phyloP scores from a whole-genome alignment of 2,113 vertebrate species.

The Passer montanus region DNA sequence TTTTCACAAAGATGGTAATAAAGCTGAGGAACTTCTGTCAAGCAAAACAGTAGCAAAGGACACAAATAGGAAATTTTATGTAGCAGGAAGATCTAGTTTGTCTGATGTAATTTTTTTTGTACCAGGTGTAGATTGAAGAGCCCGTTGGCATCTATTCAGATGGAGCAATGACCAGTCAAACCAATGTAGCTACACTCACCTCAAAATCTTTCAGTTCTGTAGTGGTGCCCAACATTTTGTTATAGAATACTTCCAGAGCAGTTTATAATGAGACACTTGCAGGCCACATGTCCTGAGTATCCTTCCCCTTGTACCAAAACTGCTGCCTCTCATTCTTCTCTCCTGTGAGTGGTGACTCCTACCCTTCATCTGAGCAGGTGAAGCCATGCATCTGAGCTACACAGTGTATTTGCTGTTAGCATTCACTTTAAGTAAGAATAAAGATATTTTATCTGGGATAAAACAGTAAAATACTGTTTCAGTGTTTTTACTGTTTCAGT shows the following conservation, averaged over 20 bases:
- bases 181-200: not conserved
- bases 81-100: not conserved
- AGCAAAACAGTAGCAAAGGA: not conserved
- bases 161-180: not conserved
- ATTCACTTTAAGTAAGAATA: not conserved
- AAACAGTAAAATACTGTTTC: not conserved
- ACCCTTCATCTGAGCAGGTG: not conserved
- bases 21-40: not conserved
- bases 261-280: not conserved
- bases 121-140: not conserved
- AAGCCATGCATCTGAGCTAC: not conserved
- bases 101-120: not conserved
- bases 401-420: not conserved
- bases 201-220: not conserved
- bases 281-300: not conserved
- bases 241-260: not conserved
- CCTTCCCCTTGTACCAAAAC: not conserved
- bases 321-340: not conserved
- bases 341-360: not conserved
- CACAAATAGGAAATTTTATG: not conserved
- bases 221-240: not conserved
- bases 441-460: not conserved
- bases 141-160: not conserved
- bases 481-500: not conserved
- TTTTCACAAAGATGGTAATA: not conserved